Evolutionary conservation across 2,888 invertebrate genomes (phyloP), one percentile per base, ranked within the genome.

Genomic region (Cheilosia urbana): DNA sequence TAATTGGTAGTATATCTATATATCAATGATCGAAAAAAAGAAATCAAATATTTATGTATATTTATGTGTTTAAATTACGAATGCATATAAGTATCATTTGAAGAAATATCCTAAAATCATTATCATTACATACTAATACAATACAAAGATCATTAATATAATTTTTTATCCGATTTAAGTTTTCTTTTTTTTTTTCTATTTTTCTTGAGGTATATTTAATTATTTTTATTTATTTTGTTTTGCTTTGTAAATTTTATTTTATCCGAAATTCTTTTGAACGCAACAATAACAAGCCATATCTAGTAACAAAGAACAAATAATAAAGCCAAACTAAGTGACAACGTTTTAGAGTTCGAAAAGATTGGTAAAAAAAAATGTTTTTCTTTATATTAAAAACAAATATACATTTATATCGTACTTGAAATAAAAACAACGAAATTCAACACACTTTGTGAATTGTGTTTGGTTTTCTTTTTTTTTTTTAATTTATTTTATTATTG

Each of bases 111-210:
- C 80, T 80, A 85, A 80, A 75, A 76, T 66, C 76, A 72, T 85
- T 85, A 76, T 66, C 76, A 72, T 85, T 85, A 80, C 76, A 80
- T 76, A 85, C 85, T 85, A 80, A 72, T 80, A 82, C 60, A 80
- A 84, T 85, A 80, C 76, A 69, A 80, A 80, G 80, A 76, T 80
- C 75, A 71, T 85, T 76, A 73, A 63, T 75, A 84, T 58, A 75
- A 73, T 65, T 63, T 47, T 47, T 58, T 68, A 55, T 76, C 69
- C 69, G 63, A 75, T 62, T 71, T 77, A 5, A 21, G 37, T 77
- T 68, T 57, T 37, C 53, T 40, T 4, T 58, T 65, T 21, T 55
- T 62, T 62, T 21, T 34, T 34, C 11, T 34, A 3, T 13, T 37
- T 66, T 49, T 65, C 58, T 80, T 80, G 85, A 85, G 85, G 85